Conservation (phyloP, 2,888 invertebrate species). For the Panopea generosa region DNA sequence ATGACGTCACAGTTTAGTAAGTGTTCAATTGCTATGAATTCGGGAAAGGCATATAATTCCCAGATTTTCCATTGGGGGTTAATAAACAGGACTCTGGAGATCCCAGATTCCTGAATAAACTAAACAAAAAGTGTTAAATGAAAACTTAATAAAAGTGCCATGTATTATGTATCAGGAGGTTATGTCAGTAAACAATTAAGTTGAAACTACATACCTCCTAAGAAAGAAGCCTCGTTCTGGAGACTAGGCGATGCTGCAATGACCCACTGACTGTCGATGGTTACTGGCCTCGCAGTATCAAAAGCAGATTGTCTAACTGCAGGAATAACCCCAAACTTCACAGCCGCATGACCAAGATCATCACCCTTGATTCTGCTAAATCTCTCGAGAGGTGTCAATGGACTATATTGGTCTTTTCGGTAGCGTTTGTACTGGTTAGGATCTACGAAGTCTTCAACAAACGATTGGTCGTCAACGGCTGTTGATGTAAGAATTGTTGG, state of each 20-base stretch:
- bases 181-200: too few relatives aligned
- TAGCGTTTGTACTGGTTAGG: slow-evolving; percentile 75
- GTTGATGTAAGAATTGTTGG: slow-evolving; percentile 63
- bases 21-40: too few relatives aligned
- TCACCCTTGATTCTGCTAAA: slow-evolving; percentile 60
- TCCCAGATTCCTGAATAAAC: too few relatives aligned
- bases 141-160: too few relatives aligned
- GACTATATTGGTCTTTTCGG: slow-evolving; percentile 67
- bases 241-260: slow-evolving; percentile 53
- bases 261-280: slow-evolving; percentile 64
- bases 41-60: too few relatives aligned
- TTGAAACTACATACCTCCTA: slow-evolving; percentile 57
- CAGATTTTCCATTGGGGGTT: too few relatives aligned
- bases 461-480: slow-evolving; percentile 63
- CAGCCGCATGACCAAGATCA: slow-evolving; percentile 39
- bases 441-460: slow-evolving; percentile 68
- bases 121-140: too few relatives aligned
- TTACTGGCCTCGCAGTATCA: slow-evolving; percentile 28
- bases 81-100: too few relatives aligned
- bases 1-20: too few relatives aligned
- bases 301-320: slow-evolving; percentile 54
- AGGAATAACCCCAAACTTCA: slow-evolving; percentile 61
- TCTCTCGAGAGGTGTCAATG: slow-evolving; percentile 71
- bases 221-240: slow-evolving; percentile 60
- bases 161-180: too few relatives aligned